Base-by-base conservation (phyloP, 1,140 invertebrate species). In the Luehdorfia chinensis region DNA sequence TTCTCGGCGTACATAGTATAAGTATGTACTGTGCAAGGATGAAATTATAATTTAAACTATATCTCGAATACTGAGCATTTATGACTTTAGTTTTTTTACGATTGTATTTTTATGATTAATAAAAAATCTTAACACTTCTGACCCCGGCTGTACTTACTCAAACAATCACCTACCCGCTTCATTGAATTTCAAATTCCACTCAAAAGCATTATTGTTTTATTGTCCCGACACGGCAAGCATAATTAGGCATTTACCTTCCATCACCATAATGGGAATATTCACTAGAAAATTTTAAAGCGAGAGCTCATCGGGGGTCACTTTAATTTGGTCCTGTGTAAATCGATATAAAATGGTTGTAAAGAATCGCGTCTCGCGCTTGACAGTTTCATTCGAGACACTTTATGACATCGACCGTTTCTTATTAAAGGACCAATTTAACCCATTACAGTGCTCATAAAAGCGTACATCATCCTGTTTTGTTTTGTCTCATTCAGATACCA, bases 371-470 rank as follows among this genome's bases (percentile, higher is more conserved):
- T 59, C 59, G 59, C 55, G 59, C 55, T 48, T 59, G 66, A 73
- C 69, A 70, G 70, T 61, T 70, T 67, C 65, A 74, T 64, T 68
- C 47, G 58, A 62, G 39, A 61, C 52, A 59, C 58, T 76, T 75
- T 76, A 75, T 71, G 62, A 71, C 72, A 66, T 61, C 63, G 66
- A 55, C 58, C 73, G 69, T 59, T 67, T 65, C 73, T 77, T 80
- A 79, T 81, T 81, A 80, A 84, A 77, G 73, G 70, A 79, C 72
- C 77, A 81, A 84, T 84, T 84, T 75, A 84, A 81, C 68, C 74
- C 77, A 81, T 81, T 84, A 78, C 66, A 66, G 62, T 64, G 67
- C 72, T 73, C 75, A 75, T 78, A 81, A 79, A 78, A 79, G 63
- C 65, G 75, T 71, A 66, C 66, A 74, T 75, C 70, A 69, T 81